These are phyloP conservation scores for Leptatherina wallacei DNA, from an alignment of 2,797 vertebrate genomes.

Conservation along the genomic window DNA sequence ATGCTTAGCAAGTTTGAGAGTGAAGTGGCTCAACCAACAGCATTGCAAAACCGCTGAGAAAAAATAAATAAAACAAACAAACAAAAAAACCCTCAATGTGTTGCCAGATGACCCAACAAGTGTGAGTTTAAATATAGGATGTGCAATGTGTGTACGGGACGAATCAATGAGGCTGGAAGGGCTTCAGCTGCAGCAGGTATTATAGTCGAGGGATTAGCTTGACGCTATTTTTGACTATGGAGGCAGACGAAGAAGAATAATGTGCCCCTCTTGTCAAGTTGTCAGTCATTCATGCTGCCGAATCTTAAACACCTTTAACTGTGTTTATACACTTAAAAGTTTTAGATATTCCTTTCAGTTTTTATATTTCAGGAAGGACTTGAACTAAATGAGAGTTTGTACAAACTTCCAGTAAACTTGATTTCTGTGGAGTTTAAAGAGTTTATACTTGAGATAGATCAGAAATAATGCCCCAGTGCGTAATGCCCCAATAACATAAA, in stretches of 20 bases:
- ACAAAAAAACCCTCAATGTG: background rate
- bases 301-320: constrained; percentile 10
- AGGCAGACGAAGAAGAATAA: constrained; percentile 65
- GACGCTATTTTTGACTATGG: constrained; percentile 76
- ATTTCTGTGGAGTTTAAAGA: background rate
- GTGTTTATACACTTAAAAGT: background rate
- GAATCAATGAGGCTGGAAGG: constrained; percentile 55
- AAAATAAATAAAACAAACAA: background rate
- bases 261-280: constrained; percentile 39
- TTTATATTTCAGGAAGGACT: background rate
- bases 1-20: constrained; percentile 15
- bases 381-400: too few relatives aligned
- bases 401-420: background rate
- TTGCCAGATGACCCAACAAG: constrained; percentile 17
- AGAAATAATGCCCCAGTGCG: background rate
- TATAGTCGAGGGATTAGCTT: constrained; percentile 72
- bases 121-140: constrained; percentile 73
- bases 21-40: background rate
- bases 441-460: background rate
- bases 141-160: constrained; percentile 46
- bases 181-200: constrained; percentile 70
- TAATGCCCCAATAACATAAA: too few relatives aligned
- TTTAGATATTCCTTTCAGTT: background rate
- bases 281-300: constrained; percentile 26
- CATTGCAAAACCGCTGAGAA: background rate